A percentile compares a stretch with the other conserved stretches of the same genome.
These are phyloP conservation scores for Irena cyanogastra DNA, from an alignment of 2,113 vertebrate species.

Conservation along the genomic window DNA sequence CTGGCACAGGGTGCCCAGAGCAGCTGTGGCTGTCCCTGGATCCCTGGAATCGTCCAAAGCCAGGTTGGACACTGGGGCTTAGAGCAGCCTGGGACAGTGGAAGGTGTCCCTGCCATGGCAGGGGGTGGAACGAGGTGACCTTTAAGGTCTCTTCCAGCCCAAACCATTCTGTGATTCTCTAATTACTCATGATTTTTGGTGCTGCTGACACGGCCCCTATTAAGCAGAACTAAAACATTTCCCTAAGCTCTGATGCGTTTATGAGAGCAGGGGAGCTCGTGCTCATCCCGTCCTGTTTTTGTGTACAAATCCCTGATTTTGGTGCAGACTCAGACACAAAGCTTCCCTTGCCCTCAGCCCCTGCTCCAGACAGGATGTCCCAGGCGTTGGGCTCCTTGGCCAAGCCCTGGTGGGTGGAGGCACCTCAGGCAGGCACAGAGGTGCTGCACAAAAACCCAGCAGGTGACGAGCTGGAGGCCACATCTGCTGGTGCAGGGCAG, in stretches of 20 bases:
- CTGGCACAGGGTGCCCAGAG: not conserved
- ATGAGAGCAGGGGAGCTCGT: accelerated
- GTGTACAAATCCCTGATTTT: not conserved
- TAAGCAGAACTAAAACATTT: not conserved
- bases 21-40: not conserved
- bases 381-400: accelerated
- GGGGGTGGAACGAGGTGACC: accelerated
- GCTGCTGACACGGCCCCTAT: not conserved
- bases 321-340: not conserved
- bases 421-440: not conserved
- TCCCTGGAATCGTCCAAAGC: not conserved
- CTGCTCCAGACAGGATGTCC: too few species aligned
- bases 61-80: accelerated
- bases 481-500: not conserved
- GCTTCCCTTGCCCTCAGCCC: too few species aligned
- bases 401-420: too few species aligned
- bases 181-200: not conserved
- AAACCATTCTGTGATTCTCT: not conserved
- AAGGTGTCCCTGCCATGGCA: not conserved
- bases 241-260: not conserved
- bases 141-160: not conserved
- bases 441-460: not conserved
- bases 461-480: not conserved
- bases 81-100: accelerated
- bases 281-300: not conserved